These are phyloP conservation scores for Catharus ustulatus DNA, from an alignment of 2,797 vertebrate species.

Conservation along the genomic window DNA sequence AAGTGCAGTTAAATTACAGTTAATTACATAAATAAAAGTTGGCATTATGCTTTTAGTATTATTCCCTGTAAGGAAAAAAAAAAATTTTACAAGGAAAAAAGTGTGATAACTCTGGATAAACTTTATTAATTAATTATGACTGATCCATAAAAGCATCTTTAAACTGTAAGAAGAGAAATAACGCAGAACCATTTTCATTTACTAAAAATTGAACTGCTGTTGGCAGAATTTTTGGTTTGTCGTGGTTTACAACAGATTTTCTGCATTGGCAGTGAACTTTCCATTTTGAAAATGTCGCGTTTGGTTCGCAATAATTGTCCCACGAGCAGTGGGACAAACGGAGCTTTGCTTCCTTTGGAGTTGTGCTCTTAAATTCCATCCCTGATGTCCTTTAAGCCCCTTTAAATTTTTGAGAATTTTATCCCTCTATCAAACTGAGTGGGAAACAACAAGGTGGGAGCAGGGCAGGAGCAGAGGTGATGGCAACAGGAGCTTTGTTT, in stretches of 20 bases:
- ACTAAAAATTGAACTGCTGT: not conserved
- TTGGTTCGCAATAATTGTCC: not conserved
- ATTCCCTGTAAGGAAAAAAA: not conserved
- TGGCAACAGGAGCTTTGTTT: not conserved
- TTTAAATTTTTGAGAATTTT: not conserved
- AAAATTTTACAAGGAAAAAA: not conserved
- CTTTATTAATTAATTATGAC: not conserved
- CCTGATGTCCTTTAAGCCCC: not conserved
- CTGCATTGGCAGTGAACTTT: not conserved
- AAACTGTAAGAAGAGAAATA: not conserved
- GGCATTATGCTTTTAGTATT: not conserved
- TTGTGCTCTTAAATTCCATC: fast-evolving
- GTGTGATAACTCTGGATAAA: not conserved
- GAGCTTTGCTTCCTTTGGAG: not conserved
- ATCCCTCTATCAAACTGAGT: not conserved
- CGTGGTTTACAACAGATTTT: not conserved
- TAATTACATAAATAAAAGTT: not conserved
- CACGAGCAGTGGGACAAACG: fast-evolving
- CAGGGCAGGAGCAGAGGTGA: not conserved
- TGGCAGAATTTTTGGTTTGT: not conserved
- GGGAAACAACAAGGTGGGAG: fast-evolving
- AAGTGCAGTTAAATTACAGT: not conserved
- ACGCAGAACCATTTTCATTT: not conserved
- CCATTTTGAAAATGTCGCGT: not conserved
- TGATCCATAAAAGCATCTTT: not conserved